Evolutionary conservation across 2,113 vertebrate genomes (phyloP).

Genomic region (Gracilinanus agilis): DNA sequence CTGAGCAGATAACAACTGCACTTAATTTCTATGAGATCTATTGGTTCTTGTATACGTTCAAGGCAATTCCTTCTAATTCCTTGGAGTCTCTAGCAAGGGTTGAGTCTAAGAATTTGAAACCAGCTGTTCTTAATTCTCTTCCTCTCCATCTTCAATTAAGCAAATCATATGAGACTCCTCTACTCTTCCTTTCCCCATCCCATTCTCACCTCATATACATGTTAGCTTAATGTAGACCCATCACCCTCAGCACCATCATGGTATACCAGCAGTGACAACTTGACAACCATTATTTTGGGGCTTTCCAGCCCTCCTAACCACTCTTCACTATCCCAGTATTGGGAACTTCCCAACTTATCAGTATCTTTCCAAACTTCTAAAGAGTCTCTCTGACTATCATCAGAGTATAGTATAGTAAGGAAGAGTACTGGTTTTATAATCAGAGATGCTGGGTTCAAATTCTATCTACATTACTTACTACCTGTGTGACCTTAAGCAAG

Average conservation of each 20-base stretch:
- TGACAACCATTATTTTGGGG: background rate
- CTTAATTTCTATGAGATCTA: background rate
- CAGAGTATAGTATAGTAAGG: too few species aligned
- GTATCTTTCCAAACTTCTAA: too few species aligned
- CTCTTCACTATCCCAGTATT: too few species aligned
- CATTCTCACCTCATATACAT: background rate
- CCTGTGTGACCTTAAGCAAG: too few species aligned
- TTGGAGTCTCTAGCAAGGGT: background rate
- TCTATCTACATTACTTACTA: too few species aligned
- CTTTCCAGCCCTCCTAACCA: background rate
- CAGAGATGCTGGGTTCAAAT: too few species aligned
- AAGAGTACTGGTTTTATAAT: too few species aligned
- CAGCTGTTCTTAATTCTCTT: background rate
- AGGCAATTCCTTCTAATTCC: background rate
- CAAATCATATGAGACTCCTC: background rate
- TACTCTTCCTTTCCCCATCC: background rate
- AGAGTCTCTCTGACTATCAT: too few species aligned
- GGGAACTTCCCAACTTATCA: too few species aligned
- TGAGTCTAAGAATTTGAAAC: background rate
- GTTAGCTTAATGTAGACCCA: background rate
- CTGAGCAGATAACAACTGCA: background rate
- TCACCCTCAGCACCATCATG: background rate
- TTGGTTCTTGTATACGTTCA: background rate
- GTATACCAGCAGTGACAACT: background rate
- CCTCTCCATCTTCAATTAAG: background rate